Evolutionary conservation across 2,888 invertebrate genomes (phyloP), one percentile per base, ranked within the genome.

Genomic region (Acronicta leporina): DNA sequence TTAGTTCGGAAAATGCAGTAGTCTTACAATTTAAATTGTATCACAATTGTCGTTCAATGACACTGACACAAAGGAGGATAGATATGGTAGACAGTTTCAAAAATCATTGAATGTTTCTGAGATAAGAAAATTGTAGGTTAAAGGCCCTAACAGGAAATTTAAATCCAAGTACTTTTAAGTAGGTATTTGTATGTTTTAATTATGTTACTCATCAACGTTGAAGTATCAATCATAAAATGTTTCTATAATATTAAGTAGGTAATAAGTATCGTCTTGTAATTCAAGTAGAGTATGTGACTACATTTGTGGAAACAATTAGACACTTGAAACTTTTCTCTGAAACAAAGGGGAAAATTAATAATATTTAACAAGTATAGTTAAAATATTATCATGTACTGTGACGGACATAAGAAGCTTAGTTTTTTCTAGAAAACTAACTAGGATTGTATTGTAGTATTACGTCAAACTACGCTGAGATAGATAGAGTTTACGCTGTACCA

Each of bases 301-400:
- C 9, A 51, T 60, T 43, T 30, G 14, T 40, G 46, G 25, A 27
- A 46, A 50, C 7, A 40, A n/a, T 57, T 11, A 14, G 25, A 47
- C 14, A 67, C 38, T 45, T 25, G 20, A 46, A 16, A 16, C 15
- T 30, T 30, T 46, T 46, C 20, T 27, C 7, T 25, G 43, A 7
- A 43, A 30, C 58, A 50, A 48, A 33, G 14, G 42, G 15, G 46
- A 46, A 67, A 47, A 43, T 40, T n/a, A 20, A 27, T 33, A 49
- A 59, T 64, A 64, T 51, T 68, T 14, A 50, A 67, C 30, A 14
- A 41, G 35, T 25, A 13, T 8, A 42, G 16, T 27, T 43, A 50
- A n/a, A 66, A 67, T 50, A 64, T 64, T 67, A 60, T 51, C 42
- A 51, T 14, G 10, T 16, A 40, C 38, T 44, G n/a, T 25, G 20